These are phyloP conservation scores for Schizopygopsis pylzovi DNA, from an alignment of 2,797 vertebrate genomes.

Conservation along the genomic window DNA sequence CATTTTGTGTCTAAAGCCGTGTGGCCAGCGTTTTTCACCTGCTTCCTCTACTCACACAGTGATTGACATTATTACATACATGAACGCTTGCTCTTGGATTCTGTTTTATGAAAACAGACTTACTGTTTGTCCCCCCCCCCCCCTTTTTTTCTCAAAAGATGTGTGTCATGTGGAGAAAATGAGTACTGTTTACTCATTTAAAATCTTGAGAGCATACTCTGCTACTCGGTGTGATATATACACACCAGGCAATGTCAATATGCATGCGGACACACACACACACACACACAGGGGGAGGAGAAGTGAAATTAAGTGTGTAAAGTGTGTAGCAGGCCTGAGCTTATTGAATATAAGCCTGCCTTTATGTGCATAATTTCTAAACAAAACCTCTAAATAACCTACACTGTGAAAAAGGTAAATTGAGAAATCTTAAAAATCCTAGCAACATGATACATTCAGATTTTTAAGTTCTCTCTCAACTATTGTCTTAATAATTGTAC, in stretches of 20 bases:
- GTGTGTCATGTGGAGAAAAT: not conserved
- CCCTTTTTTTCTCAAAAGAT: not conserved
- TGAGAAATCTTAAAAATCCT: not conserved
- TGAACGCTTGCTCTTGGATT: not conserved
- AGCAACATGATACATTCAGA: not conserved
- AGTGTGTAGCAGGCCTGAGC: constrained; percentile 25
- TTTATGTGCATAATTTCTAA: constrained; percentile 54
- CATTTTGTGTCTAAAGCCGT: constrained; percentile 75
- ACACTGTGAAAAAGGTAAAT: not conserved
- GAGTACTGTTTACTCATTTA: not conserved
- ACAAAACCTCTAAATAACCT: constrained; percentile 45
- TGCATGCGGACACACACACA: not conserved
- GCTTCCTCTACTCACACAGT: constrained; percentile 42
- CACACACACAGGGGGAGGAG: not conserved
- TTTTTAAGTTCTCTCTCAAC: not conserved
- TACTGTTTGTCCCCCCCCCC: not conserved
- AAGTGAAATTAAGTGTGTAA: not conserved
- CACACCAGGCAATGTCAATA: not conserved
- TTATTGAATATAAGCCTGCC: too few relatives aligned
- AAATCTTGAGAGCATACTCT: not conserved
- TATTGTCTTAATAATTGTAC: not conserved
- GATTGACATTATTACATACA: constrained; percentile 52
- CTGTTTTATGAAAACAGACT: constrained; percentile 21
- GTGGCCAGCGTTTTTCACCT: constrained; percentile 50
- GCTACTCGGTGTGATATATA: not conserved